Evolutionary conservation across 2,888 invertebrate genomes (phyloP), one percentile per base, ranked within the genome.

Genomic region (Tetragonula carbonaria): DNA sequence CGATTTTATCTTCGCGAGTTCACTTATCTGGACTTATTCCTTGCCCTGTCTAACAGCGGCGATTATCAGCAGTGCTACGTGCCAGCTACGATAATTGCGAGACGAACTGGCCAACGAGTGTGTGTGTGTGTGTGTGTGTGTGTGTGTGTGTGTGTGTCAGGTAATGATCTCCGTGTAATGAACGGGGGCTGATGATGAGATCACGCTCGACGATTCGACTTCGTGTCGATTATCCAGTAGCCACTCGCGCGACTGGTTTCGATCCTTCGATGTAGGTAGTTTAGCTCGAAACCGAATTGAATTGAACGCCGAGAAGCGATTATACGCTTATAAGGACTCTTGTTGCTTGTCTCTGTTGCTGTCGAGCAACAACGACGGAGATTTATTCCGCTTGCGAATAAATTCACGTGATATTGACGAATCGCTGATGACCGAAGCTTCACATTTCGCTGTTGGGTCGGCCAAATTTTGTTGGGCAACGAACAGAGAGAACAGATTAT

Each of bases 61-160:
- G 78, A 84, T 85, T 85, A 85, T 84, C 79, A 63, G 75, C 73
- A 65, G 74, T 84, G 65, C 59, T 78, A 79, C 84, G 75, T 75
- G 84, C 75, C 85, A 77, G 79, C 75, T 33, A 23, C 76, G 76
- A 85, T 85, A 85, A 80, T 84, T 80, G 80, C 84, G 70, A 67
- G 83, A 82, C 65, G 73, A 74, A 63, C 62, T 66, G 59, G n/a
- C 68, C 57, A 53, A 63, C 67, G 4, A 38, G 28, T 68, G 77
- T 28, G 28, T 28, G 28, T 28, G 28, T 28, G 28, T 28, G 28
- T 28, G 28, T 50, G 33, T 50, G 28, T 28, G 0, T 28, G 28
- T 28, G 28, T 28, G 28, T 28, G 28, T 28, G 28, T 28, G 28
- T 28, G 28, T 28, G 28, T 50, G 33, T 50, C 79, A 38, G 70